phyloP scores from a whole-genome alignment of 2,113 vertebrate genomes.

The Spea multiplicata region DNA sequence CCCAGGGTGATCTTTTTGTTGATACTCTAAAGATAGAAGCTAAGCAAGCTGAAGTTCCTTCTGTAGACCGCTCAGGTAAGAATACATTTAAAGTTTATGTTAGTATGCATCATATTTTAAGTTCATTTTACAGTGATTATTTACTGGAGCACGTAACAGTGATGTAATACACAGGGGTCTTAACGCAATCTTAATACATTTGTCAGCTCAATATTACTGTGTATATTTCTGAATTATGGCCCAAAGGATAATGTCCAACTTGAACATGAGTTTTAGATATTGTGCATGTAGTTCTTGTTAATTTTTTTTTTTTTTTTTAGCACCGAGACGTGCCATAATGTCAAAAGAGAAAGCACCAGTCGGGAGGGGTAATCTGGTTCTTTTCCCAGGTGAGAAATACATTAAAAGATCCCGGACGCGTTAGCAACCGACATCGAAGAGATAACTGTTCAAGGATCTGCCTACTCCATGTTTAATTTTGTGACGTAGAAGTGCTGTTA shows the following conservation, averaged over 20 bases:
- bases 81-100: not conserved
- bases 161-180: no score
- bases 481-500: not conserved
- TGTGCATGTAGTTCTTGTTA: no score
- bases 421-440: no score
- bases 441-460: no score
- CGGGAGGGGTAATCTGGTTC: slow-evolving; percentile 82
- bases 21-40: slow-evolving; percentile 69
- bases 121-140: no score
- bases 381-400: slow-evolving; percentile 80
- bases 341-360: slow-evolving; percentile 80
- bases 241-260: no score
- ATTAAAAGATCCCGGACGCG: no score
- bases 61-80: slow-evolving; percentile 60
- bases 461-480: not conserved
- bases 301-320: not conserved
- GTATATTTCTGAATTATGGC: no score
- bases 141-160: no score
- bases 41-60: slow-evolving; percentile 43
- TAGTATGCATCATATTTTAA: no score
- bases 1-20: slow-evolving; percentile 87
- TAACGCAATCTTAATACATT: no score
- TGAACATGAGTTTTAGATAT: not conserved
- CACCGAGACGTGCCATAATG: slow-evolving; percentile 68
- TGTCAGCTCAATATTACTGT: no score